These are phyloP conservation scores for Ophiodon elongatus DNA, from an alignment of 2,113 vertebrate genomes.

Conservation along the genomic window DNA sequence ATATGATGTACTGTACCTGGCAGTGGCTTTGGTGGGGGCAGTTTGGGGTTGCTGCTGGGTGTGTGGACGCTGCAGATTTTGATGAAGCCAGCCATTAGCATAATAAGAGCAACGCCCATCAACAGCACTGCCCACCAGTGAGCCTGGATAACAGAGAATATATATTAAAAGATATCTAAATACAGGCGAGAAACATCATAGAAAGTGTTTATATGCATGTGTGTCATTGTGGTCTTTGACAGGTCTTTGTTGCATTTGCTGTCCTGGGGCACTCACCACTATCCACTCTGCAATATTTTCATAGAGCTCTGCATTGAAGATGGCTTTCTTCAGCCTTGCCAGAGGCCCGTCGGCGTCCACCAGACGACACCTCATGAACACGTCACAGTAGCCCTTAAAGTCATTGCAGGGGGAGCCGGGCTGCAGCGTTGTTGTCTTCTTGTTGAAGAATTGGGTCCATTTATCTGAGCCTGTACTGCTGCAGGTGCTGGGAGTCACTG, in stretches of 20 bases:
- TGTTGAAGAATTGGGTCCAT: conserved; percentile 86
- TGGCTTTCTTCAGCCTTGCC: conserved; percentile 96
- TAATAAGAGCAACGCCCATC: conserved; percentile 97
- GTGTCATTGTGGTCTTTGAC: neutral
- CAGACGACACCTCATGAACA: conserved; percentile 95
- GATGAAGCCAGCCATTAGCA: conserved; percentile 99
- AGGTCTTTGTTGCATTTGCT: neutral
- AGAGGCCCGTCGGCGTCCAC: conserved; percentile 98
- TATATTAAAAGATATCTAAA: neutral
- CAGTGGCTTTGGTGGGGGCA: conserved; percentile 94
- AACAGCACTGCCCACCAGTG: conserved; percentile 98
- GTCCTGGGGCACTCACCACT: conserved; percentile 87
- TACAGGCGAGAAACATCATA: neutral
- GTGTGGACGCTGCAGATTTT: conserved; percentile 99
- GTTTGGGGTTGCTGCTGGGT: conserved; percentile 97
- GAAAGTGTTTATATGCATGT: neutral
- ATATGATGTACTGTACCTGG: conserved; percentile 85
- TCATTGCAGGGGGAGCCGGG: conserved; percentile 98
- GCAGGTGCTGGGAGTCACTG: conserved; percentile 89
- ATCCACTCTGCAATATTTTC: conserved; percentile 98
- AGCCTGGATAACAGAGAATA: conserved; percentile 80
- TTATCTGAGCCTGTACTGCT: conserved; percentile 89
- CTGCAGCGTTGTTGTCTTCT: conserved; percentile 89
- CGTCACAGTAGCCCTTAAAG: conserved; percentile 98
- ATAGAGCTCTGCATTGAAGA: conserved; percentile 96